Conservation (phyloP, 2,113 vertebrate species). For the Podilymbus podiceps region DNA sequence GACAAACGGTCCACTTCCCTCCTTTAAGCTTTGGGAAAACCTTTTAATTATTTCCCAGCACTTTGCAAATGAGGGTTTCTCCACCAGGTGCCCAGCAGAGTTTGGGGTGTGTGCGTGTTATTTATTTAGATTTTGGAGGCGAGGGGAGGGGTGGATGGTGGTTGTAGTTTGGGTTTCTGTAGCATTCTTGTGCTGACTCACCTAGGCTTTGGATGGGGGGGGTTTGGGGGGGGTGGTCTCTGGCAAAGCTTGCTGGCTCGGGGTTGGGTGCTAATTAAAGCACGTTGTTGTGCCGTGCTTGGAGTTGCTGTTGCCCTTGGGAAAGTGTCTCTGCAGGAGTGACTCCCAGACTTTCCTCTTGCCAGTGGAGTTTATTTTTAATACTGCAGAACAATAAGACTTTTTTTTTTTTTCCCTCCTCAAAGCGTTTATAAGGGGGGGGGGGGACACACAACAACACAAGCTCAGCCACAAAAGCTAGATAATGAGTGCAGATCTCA, state of each 20-base stretch:
- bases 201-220: not conserved
- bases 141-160: not conserved
- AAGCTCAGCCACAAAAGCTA: not conserved
- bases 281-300: not conserved
- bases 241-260: not conserved
- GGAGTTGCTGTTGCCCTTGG: not conserved
- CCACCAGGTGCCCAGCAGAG: not conserved
- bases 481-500: not conserved
- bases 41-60: conserved; percentile 55
- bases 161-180: not conserved
- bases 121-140: not conserved
- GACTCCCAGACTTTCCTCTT: not conserved
- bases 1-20: conserved; percentile 44
- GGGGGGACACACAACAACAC: not conserved
- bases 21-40: conserved; percentile 53
- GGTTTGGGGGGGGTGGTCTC: not conserved
- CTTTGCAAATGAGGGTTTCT: conserved; percentile 59
- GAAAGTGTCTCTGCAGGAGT: not conserved
- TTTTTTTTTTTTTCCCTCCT: not conserved
- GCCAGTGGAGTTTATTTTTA: not conserved
- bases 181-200: not conserved
- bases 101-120: not conserved
- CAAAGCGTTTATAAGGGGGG: not conserved
- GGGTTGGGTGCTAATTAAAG: not conserved
- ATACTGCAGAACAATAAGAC: not conserved